Base-by-base conservation (phyloP, 2,888 invertebrate genomes). In the Lomographa bimaculata region DNA sequence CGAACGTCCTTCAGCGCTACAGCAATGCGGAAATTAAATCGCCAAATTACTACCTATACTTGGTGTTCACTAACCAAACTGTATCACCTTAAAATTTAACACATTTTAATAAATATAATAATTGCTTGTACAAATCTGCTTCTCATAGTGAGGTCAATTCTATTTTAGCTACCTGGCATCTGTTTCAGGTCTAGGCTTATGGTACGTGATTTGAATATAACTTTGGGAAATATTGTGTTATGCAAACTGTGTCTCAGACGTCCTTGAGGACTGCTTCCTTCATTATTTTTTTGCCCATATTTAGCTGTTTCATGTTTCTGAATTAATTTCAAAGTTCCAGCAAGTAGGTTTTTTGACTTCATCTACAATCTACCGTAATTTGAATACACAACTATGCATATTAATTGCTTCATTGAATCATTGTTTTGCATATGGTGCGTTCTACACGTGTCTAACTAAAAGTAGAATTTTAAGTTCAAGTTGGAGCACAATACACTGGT, bases 21-120 rank as follows among this genome's bases (percentile, higher is more conserved):
- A 71, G 68, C 57, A 69, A 82, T 58, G 71, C 82, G 82, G 83
- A 84, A 82, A 82, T 83, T 77, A 72, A 77, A 69, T 64, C 51
- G 60, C 67, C 68, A 76, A 79, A 79, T 81, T 71, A 77, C 79
- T 80, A 74, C 74, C 74, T 78, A 77, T 71, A 67, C 64, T 70
- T 50, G 52, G 45, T 51, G 59, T 60, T 58, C 53, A 60, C 46
- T 39, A 29, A 47, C 43, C 51, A 14, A 14, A 3, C 14, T 14
- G 14, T 14, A 14, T 4, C 14, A 14, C 4, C 2, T 14, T 14
- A 14, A 3, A 14, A 3, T 14, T 14, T 14, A 14, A 14, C 14
- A 14, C 4, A 3, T 14, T 14, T 3, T 14, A 14, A 14, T 4
- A 7, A 5, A 7, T 27, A 2, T 18, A 10, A 9, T 18, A 18